A percentile compares a stretch with the other conserved stretches of the same genome.
Conservation (phyloP, 2,113 vertebrate genomes). For the Otolemur garnettii region DNA sequence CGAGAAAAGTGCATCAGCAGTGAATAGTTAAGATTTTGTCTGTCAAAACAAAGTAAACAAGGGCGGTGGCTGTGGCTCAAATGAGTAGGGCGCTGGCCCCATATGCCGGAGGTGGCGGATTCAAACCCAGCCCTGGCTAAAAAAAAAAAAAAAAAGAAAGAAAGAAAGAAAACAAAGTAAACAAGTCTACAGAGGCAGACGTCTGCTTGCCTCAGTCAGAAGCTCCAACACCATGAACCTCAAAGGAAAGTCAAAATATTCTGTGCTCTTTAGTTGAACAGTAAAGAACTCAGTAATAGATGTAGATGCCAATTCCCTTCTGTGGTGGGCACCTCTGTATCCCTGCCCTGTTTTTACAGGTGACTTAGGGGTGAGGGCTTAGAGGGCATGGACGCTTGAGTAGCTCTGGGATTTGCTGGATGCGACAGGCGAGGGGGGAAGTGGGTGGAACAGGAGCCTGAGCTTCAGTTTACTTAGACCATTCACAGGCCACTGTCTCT, state of each 20-base stretch:
- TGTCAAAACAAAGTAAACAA: neutral
- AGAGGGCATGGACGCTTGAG: rapidly evolving
- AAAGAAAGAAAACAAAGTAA: neutral
- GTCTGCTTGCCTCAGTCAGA: neutral
- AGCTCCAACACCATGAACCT: neutral
- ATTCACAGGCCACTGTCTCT: neutral
- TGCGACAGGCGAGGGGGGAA: rapidly evolving
- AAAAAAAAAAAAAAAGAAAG: too few relatives aligned
- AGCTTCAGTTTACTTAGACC: neutral
- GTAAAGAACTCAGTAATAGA: too few relatives aligned
- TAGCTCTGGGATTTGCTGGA: rapidly evolving
- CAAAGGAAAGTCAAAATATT: neutral
- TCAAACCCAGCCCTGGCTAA: too few relatives aligned
- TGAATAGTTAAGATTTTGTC: too few relatives aligned
- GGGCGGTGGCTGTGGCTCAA: too few relatives aligned
- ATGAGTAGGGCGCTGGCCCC: too few relatives aligned
- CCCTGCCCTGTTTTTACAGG: rapidly evolving
- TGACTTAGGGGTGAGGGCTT: rapidly evolving
- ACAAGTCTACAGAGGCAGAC: too few relatives aligned
- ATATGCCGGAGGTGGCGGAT: too few relatives aligned
- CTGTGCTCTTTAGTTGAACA: too few relatives aligned
- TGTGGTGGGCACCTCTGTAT: rapidly evolving
- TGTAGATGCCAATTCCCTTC: neutral
- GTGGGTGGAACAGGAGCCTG: rapidly evolving
- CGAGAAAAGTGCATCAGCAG: too few relatives aligned